These are phyloP conservation scores for Mormyrus iriodes DNA, from an alignment of 2,113 vertebrate genomes.

Conservation along the genomic window DNA sequence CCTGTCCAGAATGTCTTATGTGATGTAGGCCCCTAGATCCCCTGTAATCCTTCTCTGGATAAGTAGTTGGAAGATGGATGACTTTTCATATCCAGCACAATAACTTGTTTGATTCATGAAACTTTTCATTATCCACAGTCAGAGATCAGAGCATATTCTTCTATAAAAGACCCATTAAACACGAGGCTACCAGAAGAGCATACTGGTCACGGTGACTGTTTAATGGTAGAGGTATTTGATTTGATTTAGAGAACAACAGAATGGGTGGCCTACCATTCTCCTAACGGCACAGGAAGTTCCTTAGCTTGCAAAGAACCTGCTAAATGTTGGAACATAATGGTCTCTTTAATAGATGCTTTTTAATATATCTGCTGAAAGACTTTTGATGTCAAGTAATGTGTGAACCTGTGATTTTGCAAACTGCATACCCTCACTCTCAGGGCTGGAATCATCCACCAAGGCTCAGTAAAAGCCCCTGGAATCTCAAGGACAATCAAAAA, in stretches of 20 bases:
- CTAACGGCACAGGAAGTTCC: not conserved
- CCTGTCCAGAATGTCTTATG: not conserved
- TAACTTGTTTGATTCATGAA: not conserved
- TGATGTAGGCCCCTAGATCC: not conserved
- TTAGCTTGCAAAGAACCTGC: not conserved
- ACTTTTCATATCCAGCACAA: not conserved
- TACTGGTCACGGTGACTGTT: not conserved
- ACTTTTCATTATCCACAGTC: not conserved
- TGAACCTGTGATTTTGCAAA: not conserved
- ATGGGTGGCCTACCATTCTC: not conserved
- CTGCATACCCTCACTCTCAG: not conserved
- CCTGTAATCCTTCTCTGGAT: not conserved
- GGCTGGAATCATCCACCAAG: not conserved
- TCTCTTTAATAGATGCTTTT: not conserved
- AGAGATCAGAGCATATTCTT: not conserved
- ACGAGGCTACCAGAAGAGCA: not conserved
- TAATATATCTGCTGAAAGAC: not conserved
- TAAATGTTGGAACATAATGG: not conserved
- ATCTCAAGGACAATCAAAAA: not conserved
- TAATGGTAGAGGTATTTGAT: not conserved
- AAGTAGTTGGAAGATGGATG: not conserved
- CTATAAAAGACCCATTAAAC: not conserved
- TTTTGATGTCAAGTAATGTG: not conserved
- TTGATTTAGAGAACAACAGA: not conserved
- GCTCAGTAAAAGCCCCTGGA: not conserved